A percentile compares a stretch with the other conserved stretches of the same genome.
Conservation (phyloP, 2,888 invertebrate species). For the Andrena chrysosceles region DNA sequence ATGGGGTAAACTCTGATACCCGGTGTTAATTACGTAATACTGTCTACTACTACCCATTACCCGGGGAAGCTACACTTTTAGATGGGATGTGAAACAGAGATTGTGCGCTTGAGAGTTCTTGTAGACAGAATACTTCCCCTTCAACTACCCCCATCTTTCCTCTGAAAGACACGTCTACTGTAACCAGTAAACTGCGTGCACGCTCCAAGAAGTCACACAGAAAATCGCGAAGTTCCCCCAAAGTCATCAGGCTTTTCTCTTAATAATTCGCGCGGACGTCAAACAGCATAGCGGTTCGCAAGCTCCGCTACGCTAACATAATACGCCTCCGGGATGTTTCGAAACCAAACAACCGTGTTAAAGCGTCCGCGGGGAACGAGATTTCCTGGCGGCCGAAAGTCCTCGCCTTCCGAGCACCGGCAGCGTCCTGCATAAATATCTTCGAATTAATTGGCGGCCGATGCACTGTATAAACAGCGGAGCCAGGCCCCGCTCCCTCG, state of each 20-base stretch:
- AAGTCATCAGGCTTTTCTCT: neutral
- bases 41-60: neutral
- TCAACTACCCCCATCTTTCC: too few species aligned
- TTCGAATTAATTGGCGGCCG: constrained; percentile 73
- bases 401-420: neutral
- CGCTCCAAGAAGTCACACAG: too few species aligned
- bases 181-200: too few species aligned
- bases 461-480: constrained; percentile 67
- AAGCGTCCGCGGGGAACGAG: neutral
- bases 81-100: neutral
- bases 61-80: neutral
- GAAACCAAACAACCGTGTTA: constrained; percentile 19
- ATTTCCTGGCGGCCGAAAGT: neutral
- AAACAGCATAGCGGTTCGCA: neutral
- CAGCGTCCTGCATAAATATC: constrained; percentile 70
- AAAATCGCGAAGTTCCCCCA: neutral
- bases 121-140: too few species aligned
- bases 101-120: neutral
- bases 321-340: constrained; percentile 16
- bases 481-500: constrained; percentile 44
- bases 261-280: constrained; percentile 14
- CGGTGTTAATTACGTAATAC: too few species aligned
- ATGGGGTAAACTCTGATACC: neutral
- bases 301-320: neutral
- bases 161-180: too few species aligned